phyloP scores from a whole-genome alignment of 2,797 vertebrate genomes.

The Morus bassanus region DNA sequence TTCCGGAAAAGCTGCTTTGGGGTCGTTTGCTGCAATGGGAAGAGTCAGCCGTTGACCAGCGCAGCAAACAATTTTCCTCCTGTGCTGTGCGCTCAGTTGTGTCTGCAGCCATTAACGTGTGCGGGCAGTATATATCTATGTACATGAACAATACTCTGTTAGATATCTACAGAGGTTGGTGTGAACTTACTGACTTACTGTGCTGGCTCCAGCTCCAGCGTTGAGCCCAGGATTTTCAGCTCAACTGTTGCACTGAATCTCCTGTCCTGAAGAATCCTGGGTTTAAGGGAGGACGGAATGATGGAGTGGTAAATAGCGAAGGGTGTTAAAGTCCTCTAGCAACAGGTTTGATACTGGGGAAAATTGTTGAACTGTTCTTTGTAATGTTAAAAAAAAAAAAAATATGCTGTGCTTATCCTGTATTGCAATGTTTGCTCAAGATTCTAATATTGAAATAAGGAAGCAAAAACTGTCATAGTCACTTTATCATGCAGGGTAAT shows the following conservation, averaged over 20 bases:
- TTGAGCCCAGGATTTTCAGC: background rate
- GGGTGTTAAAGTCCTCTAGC: background rate
- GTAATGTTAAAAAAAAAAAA: background rate
- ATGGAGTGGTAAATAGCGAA: background rate
- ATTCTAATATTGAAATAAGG: background rate
- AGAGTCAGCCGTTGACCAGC: background rate
- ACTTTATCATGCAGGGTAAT: background rate
- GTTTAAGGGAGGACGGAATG: background rate
- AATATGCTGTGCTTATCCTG: background rate
- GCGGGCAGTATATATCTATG: rapidly evolving
- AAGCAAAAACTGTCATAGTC: background rate
- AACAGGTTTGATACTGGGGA: background rate
- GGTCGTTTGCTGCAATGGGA: background rate
- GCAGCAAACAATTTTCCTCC: too few species aligned
- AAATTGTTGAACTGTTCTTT: background rate
- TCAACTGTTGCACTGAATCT: background rate
- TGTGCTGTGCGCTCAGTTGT: background rate
- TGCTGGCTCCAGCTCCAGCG: background rate
- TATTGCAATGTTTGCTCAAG: background rate
- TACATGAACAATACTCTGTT: too few species aligned
- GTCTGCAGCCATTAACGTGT: background rate
- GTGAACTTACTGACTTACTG: too few species aligned
- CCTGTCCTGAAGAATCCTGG: background rate
- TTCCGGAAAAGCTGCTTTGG: too few species aligned
- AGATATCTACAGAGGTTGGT: background rate